phyloP scores from a whole-genome alignment of 2,888 invertebrate species.

The Tethea ocularis region DNA sequence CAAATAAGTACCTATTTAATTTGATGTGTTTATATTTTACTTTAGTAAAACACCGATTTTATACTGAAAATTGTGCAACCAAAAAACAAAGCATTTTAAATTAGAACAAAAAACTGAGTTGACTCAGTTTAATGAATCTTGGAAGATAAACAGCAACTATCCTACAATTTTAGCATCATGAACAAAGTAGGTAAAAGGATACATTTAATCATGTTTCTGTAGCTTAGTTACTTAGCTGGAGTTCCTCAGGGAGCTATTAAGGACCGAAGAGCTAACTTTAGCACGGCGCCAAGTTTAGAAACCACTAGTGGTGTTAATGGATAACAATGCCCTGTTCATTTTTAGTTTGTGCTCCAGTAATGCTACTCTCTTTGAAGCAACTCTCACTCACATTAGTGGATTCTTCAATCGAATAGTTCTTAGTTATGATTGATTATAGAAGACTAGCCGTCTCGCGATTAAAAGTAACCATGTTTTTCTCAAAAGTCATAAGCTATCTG shows the following conservation, averaged over 20 bases:
- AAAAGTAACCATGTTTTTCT: no score
- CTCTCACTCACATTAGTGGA: neutral
- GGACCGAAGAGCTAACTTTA: conserved; percentile 19
- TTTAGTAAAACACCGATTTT: neutral
- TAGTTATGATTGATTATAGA: neutral
- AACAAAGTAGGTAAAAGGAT: conserved; percentile 9
- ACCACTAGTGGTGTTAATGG: conserved; percentile 30
- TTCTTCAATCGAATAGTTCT: neutral
- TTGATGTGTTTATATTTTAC: neutral
- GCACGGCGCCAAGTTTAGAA: conserved; percentile 27
- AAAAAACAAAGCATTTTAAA: no score
- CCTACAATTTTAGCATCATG: neutral
- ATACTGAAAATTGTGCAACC: no score
- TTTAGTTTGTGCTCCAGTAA: conserved; percentile 9
- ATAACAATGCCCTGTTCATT: conserved; percentile 22
- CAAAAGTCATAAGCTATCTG: no score
- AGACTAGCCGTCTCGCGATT: no score
- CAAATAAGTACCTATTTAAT: neutral
- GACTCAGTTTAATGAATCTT: neutral
- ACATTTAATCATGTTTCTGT: conserved; percentile 16
- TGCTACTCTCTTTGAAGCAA: neutral
- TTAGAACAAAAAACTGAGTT: no score
- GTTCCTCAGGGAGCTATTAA: conserved; percentile 35
- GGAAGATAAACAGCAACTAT: neutral
- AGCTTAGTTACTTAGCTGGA: conserved; percentile 18